phyloP scores from a whole-genome alignment of 2,113 vertebrate species.

The Okapia johnstoni region DNA sequence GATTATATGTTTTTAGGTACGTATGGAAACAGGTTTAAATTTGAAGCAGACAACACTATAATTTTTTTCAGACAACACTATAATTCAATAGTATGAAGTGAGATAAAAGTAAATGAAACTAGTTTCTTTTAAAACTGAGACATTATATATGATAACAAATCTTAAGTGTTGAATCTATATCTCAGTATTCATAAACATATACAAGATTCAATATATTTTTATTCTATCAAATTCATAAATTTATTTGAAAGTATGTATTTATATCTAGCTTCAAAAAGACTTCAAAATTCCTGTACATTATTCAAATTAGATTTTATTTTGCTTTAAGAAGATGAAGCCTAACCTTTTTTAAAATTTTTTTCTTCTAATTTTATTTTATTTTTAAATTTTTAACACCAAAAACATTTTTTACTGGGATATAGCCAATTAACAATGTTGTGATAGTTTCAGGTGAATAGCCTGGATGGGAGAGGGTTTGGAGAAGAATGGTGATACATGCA shows the following conservation, averaged over 20 bases:
- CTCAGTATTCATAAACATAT: slow-evolving; percentile 3
- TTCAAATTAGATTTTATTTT: background rate
- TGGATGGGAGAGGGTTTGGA: background rate
- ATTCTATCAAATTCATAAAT: background rate
- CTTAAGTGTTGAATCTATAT: slow-evolving; percentile 47
- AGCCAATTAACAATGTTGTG: background rate
- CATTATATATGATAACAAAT: slow-evolving; percentile 19
- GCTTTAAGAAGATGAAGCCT: background rate
- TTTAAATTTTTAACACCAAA: background rate
- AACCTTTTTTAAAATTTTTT: background rate
- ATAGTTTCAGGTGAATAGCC: background rate
- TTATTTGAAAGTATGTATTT: background rate
- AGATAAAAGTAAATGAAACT: slow-evolving; percentile 52
- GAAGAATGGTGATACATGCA: background rate
- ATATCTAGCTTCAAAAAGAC: background rate
- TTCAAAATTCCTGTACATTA: background rate
- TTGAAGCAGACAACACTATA: background rate
- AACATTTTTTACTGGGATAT: background rate
- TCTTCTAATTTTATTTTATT: background rate
- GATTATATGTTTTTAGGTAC: background rate
- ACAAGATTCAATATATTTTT: slow-evolving; percentile 7
- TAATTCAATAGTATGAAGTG: slow-evolving; percentile 53
- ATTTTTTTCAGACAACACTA: background rate
- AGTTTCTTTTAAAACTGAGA: slow-evolving; percentile 47
- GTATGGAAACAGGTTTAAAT: background rate